Base-by-base conservation (phyloP, 2,888 invertebrate species). In the Ophraella communa region DNA sequence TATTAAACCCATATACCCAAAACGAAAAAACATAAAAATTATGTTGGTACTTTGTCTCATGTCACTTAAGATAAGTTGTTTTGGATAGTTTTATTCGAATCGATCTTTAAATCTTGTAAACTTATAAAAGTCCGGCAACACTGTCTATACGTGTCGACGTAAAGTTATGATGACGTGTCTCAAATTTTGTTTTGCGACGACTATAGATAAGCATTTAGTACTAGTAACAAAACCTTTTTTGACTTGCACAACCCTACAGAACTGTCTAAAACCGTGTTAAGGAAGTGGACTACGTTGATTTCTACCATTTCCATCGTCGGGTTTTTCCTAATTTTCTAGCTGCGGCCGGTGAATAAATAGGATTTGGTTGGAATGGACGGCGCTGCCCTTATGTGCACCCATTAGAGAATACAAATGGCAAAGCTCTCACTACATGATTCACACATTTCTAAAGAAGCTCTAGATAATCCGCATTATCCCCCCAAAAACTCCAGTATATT, bases 391-490 rank as follows among this genome's bases (percentile, higher is more conserved):
- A 76, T 76, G 73, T 75, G 77, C 72, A 68, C 74, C 81, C 82
- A 81, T 82, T 82, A 82, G 78, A 75, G 72, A 69, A 74, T 74
- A 78, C 79, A 81, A 80, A 81, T 80, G 80, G 80, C 78, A 79
- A 80, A 81, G 78, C 80, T 79, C 77, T 77, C 77, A 72, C 76
- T 77, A 82, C 82, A 82, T 78, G 82, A 76, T 81, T 82, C 80
- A 78, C 80, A 81, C 82, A 81, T 82, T 79, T 78, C 76, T 78
- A 78, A 80, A 79, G 79, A 79, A 78, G 78, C 74, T 71, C 73
- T 67, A 74, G 77, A 78, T 80, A 79, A 80, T 77, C 80, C 78
- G 78, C 67, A 79, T 78, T 78, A 79, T 76, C 73, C 70, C 74
- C 69, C 67, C 68, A 73, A 74, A 73, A 72, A 69, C 67, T 72